Base-by-base conservation (phyloP, 2,113 vertebrate species). In the Coregonus clupeaformis region DNA sequence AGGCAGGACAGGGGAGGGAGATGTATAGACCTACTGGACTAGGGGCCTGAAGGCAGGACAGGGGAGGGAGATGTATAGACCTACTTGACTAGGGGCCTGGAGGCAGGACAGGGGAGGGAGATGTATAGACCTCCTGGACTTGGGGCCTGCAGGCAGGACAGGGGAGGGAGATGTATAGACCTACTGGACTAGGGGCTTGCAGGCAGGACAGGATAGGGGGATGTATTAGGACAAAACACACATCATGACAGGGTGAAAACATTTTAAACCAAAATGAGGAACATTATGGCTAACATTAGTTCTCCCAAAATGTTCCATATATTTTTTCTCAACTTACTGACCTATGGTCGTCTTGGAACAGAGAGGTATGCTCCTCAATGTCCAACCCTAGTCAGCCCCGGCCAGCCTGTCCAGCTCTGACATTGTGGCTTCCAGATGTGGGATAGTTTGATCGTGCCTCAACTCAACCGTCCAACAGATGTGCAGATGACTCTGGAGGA, bases 281-380 rank as follows among this genome's bases (percentile, higher is more conserved):
- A n/a, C n/a, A n/a, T 65, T 65, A 30, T 65, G 63, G 5, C 16
- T 13, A 22, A 65, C 64, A 52, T 18, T 9, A 24, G 22, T 59
- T 62, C 66, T 66, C 76, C 24, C 1, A 75, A 52, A 75, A 0
- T 64, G 72, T 79, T 77, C 52, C 32, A 3, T 27, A 55, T 72
- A 76, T 66, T 5, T 68, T 73, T 74, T 42, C 63, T 3, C 36
- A 3, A 6, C 47, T 27, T 71, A 6, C 36, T 20, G 42, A 57
- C 59, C 20, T 36, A 47, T 60, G 52, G 27, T 72, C 71, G 45
- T 74, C 68, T 78, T 73, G 55, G 69, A 55, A 66, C 45, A 65
- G 75, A 79, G 12, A 63, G 63, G 49, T 29, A 79, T 72, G 47
- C 30, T 52, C 30, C 27, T 62, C 68, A 62, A 5, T 27, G 62